Evolutionary conservation across 2,797 vertebrate genomes (phyloP), one percentile per base, ranked within the genome.

Genomic region (Parauchenoglanis punctatus): DNA sequence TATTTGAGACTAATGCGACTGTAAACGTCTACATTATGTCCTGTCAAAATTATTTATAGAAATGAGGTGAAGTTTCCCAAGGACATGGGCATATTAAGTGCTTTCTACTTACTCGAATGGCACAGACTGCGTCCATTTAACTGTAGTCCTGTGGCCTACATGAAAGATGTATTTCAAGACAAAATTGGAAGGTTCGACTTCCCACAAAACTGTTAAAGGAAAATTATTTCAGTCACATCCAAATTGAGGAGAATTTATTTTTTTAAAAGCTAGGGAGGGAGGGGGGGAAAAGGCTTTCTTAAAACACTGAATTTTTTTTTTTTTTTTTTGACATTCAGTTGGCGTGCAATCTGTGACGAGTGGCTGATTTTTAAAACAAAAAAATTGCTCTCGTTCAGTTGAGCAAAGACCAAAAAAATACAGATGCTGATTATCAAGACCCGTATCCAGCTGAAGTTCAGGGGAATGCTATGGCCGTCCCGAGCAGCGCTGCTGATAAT

Each of bases 21-120:
- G 17, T 75, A 90, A 90, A 91, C n/a, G 67, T 83, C 46, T 85
- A 59, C 83, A 90, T 90, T 58, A 46, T 84, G 70, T 58, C 76
- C 75, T 81, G 54, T 84, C 70, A 52, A 85, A 89, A 46, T 56
- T 89, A 77, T 91, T 90, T 84, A 59, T 65, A 75, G 23, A 56
- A 70, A 56, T 49, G n/a, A 40, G 59, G 18, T 86, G 44, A 18
- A 56, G 83, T 86, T 78, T 67, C 58, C 18, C 31, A 52, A 52
- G 15, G 70, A 31, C 81, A 46, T 40, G 40, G 35, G 20, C 40
- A 70, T 44, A 81, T 35, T 67, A 84, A 7, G 28, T 7, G 23
- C 72, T 78, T 84, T 46, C 31, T 65, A 6, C 83, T 52, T 63
- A 7, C 59, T 63, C 13, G 25, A 6, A 56, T 23, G 81, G 35